phyloP scores from a whole-genome alignment of 2,113 vertebrate species.

The Catagonus wagneri region DNA sequence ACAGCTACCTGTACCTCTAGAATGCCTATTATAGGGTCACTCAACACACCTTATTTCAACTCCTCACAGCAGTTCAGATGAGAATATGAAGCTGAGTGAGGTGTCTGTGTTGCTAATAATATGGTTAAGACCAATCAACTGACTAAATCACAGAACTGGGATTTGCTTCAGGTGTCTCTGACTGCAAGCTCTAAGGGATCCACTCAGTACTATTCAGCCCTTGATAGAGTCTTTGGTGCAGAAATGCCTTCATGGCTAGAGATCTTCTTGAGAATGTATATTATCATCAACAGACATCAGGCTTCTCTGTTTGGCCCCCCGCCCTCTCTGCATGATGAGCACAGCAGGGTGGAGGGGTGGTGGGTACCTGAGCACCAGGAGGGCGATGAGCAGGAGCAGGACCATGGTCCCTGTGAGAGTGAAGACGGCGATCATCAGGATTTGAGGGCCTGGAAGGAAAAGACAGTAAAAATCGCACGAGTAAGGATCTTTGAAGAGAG shows the following conservation, averaged over 20 bases:
- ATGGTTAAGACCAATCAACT: background rate
- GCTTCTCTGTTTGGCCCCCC: accelerated
- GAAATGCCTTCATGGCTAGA: background rate
- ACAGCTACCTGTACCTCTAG: background rate
- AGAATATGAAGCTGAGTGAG: background rate
- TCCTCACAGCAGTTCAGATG: background rate
- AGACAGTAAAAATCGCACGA: background rate
- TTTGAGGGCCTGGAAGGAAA: slow-evolving; percentile 83
- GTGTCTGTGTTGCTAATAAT: background rate
- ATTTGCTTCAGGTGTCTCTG: background rate
- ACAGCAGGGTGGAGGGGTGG: background rate
- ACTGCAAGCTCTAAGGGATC: background rate
- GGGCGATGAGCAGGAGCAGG: slow-evolving; percentile 91
- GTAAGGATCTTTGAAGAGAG: background rate
- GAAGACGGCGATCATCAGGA: slow-evolving; percentile 92
- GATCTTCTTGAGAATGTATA: background rate
- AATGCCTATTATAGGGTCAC: background rate
- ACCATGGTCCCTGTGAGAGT: slow-evolving; percentile 91
- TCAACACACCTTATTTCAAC: background rate
- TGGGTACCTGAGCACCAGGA: slow-evolving; percentile 94
- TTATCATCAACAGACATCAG: background rate
- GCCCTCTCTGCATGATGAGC: background rate
- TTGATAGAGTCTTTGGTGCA: background rate
- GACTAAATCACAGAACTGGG: background rate
- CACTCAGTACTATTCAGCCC: background rate